Evolutionary conservation across 2,113 vertebrate species (phyloP), one percentile per base, ranked within the genome.

Genomic region (Oncorhynchus nerka): DNA sequence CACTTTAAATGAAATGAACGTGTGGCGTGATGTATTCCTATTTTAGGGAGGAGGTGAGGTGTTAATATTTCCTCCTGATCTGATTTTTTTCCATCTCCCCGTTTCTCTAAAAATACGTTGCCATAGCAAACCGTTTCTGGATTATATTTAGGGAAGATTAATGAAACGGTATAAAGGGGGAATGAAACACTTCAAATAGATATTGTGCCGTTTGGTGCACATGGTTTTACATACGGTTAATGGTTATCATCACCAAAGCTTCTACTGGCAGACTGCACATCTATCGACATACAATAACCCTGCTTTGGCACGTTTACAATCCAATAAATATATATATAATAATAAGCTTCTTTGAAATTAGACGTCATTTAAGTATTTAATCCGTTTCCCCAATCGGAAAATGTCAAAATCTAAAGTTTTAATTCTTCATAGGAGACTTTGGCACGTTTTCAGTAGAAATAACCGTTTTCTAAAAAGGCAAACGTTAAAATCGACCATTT

Each of bases 1-100:
- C 32, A 3, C 20, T 84, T 85, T 79, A 85, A 90, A 90, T 85
- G 82, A 85, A 90, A 91, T 92, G 90, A 92, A 90, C 86, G 90
- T 90, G 79, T 87, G 89, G 85, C 71, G 79, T 84, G 85, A 91
- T 91, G 88, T 88, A 90, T 88, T 77, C 80, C 30, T 78, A 81
- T 70, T 70, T 84, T 26, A 39, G 51, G 30, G 51, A 15, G 7
- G 49, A 4, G 48, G 69, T 19, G 22, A 45, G 59, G 49, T 39
- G 51, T 55, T 76, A 24, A 49, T 57, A 71, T 69, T 57, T 74
- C 55, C 11, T 74, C 55, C 11, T 61, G 74, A 22, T 76, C 62
- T 61, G 75, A 75, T 64, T 28, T 28, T 76, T 73, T 64, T 13
- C 34, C 24, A 34, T 24, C 48, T 24, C 49, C 49, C 24, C 13